Evolutionary conservation across 1,140 invertebrate species (phyloP), one percentile per base, ranked within the genome.

Genomic region (Bathynomus jamesi): DNA sequence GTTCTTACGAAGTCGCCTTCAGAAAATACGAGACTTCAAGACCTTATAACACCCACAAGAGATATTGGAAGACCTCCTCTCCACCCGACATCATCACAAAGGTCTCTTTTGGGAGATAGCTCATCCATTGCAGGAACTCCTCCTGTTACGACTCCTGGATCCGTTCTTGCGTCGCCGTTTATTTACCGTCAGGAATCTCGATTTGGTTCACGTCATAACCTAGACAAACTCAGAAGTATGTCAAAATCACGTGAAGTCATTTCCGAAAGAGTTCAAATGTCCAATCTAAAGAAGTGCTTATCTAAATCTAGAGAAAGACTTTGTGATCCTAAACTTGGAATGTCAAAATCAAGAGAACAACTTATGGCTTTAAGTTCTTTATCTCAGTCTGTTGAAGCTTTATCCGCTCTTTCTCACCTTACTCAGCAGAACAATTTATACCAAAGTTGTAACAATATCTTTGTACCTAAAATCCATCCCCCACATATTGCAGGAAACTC

Each of bases 241-340:
- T 87, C 85, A 17, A 87, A 87, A 72, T 87, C 86, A 0, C 81
- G 86, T 0, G 86, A 87, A 70, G 85, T 86, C 0, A 78, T 87
- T 13, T 81, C 85, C 64, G 86, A 87, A 67, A 82, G 84, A 1
- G 85, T 87, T 0, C 84, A 86, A 4, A 75, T 73, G 72, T 73
- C 83, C 80, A 79, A 80, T 63, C 71, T 80, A 27, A 78, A 77
- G 67, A 80, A 80, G 60, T 76, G 73, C 13, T 72, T 79, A 21
- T 82, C 83, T 67, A 78, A 85, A 79, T 74, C 85, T 74, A 79
- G 85, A 80, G 72, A 83, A 67, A 74, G 83, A 70, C 71, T 84
- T 78, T 71, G 79, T 62, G 80, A 81, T 11, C 70, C 72, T 24
- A 70, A 53, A 13, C 67, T 77, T 28, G 68, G 70, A 4, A 53